A percentile compares a stretch with the other conserved stretches of the same genome.
Conservation (phyloP, 2,888 invertebrate genomes). For the Drosophila vallismaia region DNA sequence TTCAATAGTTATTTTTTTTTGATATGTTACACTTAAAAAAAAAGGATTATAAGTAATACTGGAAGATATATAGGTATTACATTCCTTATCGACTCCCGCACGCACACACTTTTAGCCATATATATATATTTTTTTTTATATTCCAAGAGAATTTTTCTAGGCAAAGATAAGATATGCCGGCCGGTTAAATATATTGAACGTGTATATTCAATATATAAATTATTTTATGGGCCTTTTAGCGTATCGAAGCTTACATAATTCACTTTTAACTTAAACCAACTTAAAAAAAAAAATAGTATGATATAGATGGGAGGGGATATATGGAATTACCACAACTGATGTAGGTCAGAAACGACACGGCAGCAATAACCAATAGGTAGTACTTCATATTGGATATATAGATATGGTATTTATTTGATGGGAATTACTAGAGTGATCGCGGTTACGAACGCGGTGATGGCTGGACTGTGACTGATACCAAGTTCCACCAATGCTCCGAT, state of each 20-base stretch:
- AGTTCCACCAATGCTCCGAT: neutral
- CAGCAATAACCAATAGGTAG: constrained; percentile 62
- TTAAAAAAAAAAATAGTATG: neutral
- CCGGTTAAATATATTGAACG: constrained; percentile 9
- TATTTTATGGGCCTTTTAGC: constrained; percentile 1
- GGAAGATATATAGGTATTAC: neutral
- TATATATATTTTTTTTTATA: constrained; percentile 4
- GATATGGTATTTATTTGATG: neutral
- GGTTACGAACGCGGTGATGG: neutral
- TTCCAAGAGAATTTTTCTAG: neutral
- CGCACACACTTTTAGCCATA: neutral
- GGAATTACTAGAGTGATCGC: neutral
- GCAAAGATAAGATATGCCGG: constrained; percentile 13
- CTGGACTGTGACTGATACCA: neutral
- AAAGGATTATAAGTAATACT: neutral
- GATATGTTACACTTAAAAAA: neutral
- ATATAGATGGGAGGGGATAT: neutral
- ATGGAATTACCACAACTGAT: constrained; percentile 74
- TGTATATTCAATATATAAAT: neutral
- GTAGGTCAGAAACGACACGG: constrained; percentile 74
- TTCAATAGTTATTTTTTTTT: neutral
- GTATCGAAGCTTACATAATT: constrained; percentile 18
- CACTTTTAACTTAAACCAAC: constrained; percentile 13
- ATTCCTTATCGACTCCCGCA: neutral
- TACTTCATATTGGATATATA: constrained; percentile 68